These are phyloP conservation scores for Lates calcarifer DNA, from an alignment of 2,113 vertebrate genomes.

Conservation along the genomic window DNA sequence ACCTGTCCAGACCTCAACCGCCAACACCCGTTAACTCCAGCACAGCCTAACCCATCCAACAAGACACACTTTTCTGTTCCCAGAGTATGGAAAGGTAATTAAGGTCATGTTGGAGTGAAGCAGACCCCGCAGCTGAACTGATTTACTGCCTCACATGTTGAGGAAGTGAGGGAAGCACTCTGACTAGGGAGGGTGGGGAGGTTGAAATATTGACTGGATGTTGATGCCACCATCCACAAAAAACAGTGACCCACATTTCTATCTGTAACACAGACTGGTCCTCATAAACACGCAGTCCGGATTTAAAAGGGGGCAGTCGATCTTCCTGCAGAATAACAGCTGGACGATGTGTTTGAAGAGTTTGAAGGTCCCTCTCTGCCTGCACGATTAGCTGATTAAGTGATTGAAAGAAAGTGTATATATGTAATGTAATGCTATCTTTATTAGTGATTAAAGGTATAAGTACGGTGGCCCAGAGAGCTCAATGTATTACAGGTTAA, in stretches of 20 bases:
- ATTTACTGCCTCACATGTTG: constrained; percentile 31
- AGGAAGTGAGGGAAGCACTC: constrained; percentile 4
- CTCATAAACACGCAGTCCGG: neutral
- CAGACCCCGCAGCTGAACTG: constrained; percentile 19
- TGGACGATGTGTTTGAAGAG: neutral
- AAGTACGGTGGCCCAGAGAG: neutral
- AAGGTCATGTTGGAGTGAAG: constrained; percentile 30
- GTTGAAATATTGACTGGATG: constrained; percentile 2
- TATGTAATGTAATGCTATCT: too few relatives aligned
- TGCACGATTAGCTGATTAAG: neutral
- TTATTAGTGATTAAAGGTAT: neutral
- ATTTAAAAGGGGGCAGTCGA: neutral
- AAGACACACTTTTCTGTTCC: neutral
- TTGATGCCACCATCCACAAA: constrained; percentile 16
- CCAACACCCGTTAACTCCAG: constrained; percentile 20
- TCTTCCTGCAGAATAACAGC: neutral
- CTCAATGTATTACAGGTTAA: too few relatives aligned
- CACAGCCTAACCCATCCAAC: neutral
- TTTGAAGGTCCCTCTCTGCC: too few relatives aligned
- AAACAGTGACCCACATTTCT: constrained; percentile 53
- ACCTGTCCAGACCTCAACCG: constrained; percentile 11
- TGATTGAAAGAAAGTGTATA: too few relatives aligned
- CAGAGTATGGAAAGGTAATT: constrained; percentile 48
- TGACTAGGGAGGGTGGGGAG: neutral
- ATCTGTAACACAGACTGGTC: constrained; percentile 13